Evolutionary conservation across 2,113 vertebrate species (phyloP), one percentile per base, ranked within the genome.

Genomic region (Antennarius striatus): DNA sequence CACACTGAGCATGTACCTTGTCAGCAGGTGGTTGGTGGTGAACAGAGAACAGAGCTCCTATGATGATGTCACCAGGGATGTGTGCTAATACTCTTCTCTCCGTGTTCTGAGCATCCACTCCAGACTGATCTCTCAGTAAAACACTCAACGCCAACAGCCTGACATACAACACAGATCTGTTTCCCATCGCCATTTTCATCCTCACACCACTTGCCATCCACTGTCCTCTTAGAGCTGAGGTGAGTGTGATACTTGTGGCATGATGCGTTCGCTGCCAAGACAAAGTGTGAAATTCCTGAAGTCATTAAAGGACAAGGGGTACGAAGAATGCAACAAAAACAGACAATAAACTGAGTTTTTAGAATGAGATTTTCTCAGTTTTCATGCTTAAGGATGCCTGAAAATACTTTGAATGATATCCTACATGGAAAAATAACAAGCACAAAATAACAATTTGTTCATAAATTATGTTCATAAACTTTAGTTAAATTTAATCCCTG

Each of bases 1-100:
- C 13, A 40, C 2, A 14, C 56, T 4, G 40, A 48, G 2, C 36
- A 12, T 15, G 36, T 82, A 91, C 98, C 80, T 99, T 99, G 86
- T 99, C 96, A 46, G 97, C 98, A 0, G 95, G 94, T 45, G 98
- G 98, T 71, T 99, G 98, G 66, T 99, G 98, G 83, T 99, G 98
- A 56, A 99, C 96, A 0, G 98, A 99, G 88, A 99, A 99, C 36
- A 99, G 90, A 28, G 98, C 98, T 76, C 98, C 98, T 28, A 99
- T 99, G 77, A 98, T 95, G 87, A 99, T 93, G 92, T 99, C 97
- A 6, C 98, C 98, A 0, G 96, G 94, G 88, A 97, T 94, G 49
- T 98, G 94, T 14, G 98, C 95, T 83, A 99, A 88, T 68, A 98
- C 95, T 36, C 98, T 90, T 66, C 96, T 93, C 80, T 99, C 98